Conservation (phyloP, 53 echinoderm and acorn worm genomes). For the Zoroaster sp. region DNA sequence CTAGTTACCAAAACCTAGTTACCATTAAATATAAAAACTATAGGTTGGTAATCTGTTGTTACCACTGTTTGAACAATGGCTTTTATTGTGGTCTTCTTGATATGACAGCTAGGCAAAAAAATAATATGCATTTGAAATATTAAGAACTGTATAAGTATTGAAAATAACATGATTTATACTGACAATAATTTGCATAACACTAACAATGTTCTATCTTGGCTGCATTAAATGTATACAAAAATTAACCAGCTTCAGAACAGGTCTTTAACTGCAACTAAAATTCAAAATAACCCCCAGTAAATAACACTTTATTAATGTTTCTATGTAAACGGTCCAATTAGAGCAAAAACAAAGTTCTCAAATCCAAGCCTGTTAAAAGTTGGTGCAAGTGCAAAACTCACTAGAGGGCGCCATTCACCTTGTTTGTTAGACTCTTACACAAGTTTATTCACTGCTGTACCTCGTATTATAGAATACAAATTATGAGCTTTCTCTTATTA, state of each 20-base stretch:
- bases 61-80: no score
- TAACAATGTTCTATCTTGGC: background rate
- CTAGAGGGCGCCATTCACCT: background rate
- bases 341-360: background rate
- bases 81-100: no score
- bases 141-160: background rate
- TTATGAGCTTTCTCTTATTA: no score
- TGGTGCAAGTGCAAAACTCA: background rate
- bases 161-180: background rate
- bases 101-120: background rate
- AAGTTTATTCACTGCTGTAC: background rate
- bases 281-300: background rate
- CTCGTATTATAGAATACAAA: no score
- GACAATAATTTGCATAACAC: background rate
- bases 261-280: background rate
- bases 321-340: constrained; percentile 20
- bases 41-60: no score
- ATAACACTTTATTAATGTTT: background rate
- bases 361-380: background rate
- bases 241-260: background rate
- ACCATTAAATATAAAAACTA: no score
- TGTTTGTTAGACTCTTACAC: background rate
- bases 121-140: background rate
- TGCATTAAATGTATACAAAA: background rate
- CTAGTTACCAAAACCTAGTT: no score